Evolutionary conservation across 2,888 invertebrate species (phyloP).

Genomic region (Ennomos fuscantarius): DNA sequence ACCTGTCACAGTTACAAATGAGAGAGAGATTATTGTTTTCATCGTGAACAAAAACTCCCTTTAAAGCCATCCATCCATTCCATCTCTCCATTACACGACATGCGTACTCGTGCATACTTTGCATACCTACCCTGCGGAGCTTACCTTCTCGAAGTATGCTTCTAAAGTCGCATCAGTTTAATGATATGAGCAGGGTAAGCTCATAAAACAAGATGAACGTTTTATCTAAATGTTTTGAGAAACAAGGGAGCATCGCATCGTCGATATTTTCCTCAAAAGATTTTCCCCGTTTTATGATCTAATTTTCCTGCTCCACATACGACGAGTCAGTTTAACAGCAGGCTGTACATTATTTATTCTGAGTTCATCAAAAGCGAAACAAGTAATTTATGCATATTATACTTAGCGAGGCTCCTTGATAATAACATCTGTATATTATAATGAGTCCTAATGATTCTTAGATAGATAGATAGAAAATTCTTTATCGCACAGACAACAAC

Average conservation of each 20-base stretch:
- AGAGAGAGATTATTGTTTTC: conserved; percentile 4
- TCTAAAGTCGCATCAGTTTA: conserved; percentile 22
- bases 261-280: conserved; percentile 23
- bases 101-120: neutral
- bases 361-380: neutral
- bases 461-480: too few relatives aligned
- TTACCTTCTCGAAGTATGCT: neutral
- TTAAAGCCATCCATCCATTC: too few relatives aligned
- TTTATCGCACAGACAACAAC: too few relatives aligned
- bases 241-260: conserved; percentile 22
- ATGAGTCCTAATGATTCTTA: too few relatives aligned
- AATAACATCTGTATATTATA: too few relatives aligned
- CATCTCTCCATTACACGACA: neutral
- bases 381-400: too few relatives aligned
- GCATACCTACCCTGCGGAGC: neutral
- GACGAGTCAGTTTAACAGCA: conserved; percentile 14
- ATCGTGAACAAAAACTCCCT: neutral
- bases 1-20: conserved; percentile 4
- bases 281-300: conserved; percentile 21
- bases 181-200: conserved; percentile 18
- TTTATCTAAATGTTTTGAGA: conserved; percentile 28
- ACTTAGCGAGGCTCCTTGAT: too few relatives aligned
- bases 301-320: conserved; percentile 27
- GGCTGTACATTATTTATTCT: neutral
- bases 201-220: conserved; percentile 31